Conservation (phyloP, 2,888 invertebrate genomes). For the Pheosia gnoma region DNA sequence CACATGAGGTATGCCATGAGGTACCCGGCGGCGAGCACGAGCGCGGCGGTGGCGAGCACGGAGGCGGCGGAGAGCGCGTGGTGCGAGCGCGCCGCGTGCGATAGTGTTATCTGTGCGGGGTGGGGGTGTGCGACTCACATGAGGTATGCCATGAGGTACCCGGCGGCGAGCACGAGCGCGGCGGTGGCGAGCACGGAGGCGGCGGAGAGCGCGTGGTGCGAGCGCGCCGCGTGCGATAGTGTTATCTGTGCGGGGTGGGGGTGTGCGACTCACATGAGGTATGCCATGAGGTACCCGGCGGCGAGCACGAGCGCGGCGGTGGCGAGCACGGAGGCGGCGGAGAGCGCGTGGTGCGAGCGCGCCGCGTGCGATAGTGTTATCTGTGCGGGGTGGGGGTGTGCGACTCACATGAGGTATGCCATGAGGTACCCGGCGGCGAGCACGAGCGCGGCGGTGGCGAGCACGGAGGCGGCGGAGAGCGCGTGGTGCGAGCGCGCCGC, state of each 20-base stretch:
- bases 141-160: conserved; percentile 91
- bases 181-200: conserved; percentile 91
- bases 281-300: conserved; percentile 93
- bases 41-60: conserved; percentile 89
- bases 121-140: conserved; percentile 65
- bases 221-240: conserved; percentile 88
- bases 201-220: conserved; percentile 91
- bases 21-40: conserved; percentile 89
- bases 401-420: conserved; percentile 85
- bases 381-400: conserved; percentile 49
- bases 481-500: conserved; percentile 91
- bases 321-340: conserved; percentile 90
- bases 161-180: conserved; percentile 87
- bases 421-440: conserved; percentile 91
- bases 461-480: conserved; percentile 89
- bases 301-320: conserved; percentile 89
- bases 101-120: no score
- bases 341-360: conserved; percentile 90
- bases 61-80: conserved; percentile 92
- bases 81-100: conserved; percentile 89
- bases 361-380: conserved; percentile 89
- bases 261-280: conserved; percentile 70
- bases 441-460: conserved; percentile 90
- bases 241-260: conserved; percentile 57
- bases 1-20: conserved; percentile 89